Conservation (phyloP, 2,113 vertebrate species). For the Antigone vipio region DNA sequence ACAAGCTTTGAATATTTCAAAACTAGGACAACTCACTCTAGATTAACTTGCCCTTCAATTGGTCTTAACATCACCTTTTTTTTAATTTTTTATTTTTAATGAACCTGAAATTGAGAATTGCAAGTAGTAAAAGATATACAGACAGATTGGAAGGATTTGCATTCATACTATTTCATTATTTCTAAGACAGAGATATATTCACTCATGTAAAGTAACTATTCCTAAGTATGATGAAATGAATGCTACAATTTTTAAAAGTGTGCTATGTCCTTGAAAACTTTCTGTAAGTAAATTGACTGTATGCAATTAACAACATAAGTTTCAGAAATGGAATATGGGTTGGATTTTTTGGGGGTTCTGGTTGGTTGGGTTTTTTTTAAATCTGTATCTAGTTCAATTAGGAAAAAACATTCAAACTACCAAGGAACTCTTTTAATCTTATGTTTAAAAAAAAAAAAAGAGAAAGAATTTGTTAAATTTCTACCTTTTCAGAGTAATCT, state of each 20-base stretch:
- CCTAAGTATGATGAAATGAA: not conserved
- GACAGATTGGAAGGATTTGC: not conserved
- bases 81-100: not conserved
- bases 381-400: not conserved
- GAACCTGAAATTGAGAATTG: not conserved
- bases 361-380: not conserved
- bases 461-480: not conserved
- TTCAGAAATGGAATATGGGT: not conserved
- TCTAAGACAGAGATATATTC: not conserved
- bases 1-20: not conserved
- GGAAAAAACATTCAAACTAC: not conserved
- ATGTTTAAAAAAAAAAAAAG: too few species aligned
- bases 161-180: not conserved
- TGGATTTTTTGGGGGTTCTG: not conserved
- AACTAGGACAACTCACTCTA: not conserved
- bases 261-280: not conserved
- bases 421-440: not conserved
- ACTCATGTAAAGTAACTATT: not conserved
- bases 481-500: not conserved
- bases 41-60: not conserved
- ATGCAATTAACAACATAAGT: not conserved
- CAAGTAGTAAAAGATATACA: not conserved
- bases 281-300: not conserved
- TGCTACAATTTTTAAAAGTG: not conserved
- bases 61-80: not conserved